Evolutionary conservation across 2,888 invertebrate species (phyloP).

Genomic region (Mayetiola destructor): DNA sequence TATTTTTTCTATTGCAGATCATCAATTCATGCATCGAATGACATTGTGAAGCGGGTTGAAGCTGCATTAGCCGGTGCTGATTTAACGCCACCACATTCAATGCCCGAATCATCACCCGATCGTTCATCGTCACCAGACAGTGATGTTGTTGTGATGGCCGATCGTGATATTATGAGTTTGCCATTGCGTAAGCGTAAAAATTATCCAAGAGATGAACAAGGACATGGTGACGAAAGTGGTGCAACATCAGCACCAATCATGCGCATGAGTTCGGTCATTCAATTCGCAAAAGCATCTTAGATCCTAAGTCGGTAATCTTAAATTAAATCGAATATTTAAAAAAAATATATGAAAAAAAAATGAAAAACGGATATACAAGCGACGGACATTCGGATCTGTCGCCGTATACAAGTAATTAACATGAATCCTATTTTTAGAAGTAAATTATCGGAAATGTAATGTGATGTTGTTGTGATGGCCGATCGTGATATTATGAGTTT

Average conservation of each 20-base stretch:
- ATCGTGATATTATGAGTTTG: constrained; percentile 47
- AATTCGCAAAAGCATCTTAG: constrained; percentile 62
- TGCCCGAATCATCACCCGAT: constrained; percentile 37
- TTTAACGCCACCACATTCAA: constrained; percentile 45
- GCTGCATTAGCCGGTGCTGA: constrained; percentile 44
- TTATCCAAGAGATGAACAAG: constrained; percentile 50
- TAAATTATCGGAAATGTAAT: too few relatives aligned
- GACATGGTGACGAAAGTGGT: constrained; percentile 4
- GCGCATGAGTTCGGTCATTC: constrained; percentile 62
- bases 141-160: constrained; percentile 37
- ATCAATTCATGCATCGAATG: constrained; percentile 37
- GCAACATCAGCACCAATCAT: constrained; percentile 26
- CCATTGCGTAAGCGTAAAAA: constrained; percentile 70
- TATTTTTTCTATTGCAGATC: constrained; percentile 20
- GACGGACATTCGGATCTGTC: too few relatives aligned
- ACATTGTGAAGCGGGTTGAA: constrained; percentile 46
- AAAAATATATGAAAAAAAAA: not conserved
- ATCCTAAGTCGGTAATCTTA: too few relatives aligned
- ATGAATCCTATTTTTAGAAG: too few relatives aligned
- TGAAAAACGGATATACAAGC: too few relatives aligned
- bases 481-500: constrained; percentile 48
- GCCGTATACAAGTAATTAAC: too few relatives aligned
- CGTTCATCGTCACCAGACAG: constrained; percentile 42
- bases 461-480: constrained; percentile 27
- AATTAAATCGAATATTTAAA: too few relatives aligned